Base-by-base conservation (phyloP, 2,888 invertebrate genomes). In the Papilio elwesi region DNA sequence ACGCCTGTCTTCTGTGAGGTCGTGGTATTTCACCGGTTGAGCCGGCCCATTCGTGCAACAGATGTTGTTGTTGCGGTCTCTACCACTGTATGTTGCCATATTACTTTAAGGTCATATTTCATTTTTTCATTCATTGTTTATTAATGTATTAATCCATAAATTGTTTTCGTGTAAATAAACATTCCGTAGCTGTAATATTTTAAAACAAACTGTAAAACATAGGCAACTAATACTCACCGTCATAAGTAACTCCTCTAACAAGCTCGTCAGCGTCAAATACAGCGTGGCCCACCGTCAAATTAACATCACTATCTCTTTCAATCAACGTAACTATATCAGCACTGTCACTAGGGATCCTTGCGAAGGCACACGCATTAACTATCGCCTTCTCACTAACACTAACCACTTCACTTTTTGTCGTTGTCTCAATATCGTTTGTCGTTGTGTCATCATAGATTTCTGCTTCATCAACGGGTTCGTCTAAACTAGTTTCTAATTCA, bases 241-340 rank as follows among this genome's bases (percentile, higher is more conserved):
- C 94, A 84, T 95, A 95, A 64, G 90, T 85, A 70, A 95, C 91
- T 75, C 94, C 95, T 74, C 92, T 85, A 62, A 95, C 94, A 78
- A 95, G 82, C 80, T 88, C 90, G 13, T 92, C 90, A 36, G 92
- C 87, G 66, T 93, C 93, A 78, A 95, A 95, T 76, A 94, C 90
- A 15, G 90, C 83, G 83, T 95, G 95, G 70, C 83, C 86, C 69
- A 95, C 80, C 6, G 94, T 93, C 80, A 95, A 78, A 82, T 94
- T 94, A 62, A 95, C 86, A 66, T 91, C 89, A 87, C 92, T 91
- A 75, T 91, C 89, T 53, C 83, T 85, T 57, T 85, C 89, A 84
- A 86, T 90, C 43, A 93, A 75, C 13, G 91, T 91, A 75, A 93
- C 89, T 16, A 94, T 85, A 57, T 89, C 85, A 15, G 87, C 87